Conservation (phyloP, 2,113 vertebrate species). For the Phalacrocorax brasilianus region DNA sequence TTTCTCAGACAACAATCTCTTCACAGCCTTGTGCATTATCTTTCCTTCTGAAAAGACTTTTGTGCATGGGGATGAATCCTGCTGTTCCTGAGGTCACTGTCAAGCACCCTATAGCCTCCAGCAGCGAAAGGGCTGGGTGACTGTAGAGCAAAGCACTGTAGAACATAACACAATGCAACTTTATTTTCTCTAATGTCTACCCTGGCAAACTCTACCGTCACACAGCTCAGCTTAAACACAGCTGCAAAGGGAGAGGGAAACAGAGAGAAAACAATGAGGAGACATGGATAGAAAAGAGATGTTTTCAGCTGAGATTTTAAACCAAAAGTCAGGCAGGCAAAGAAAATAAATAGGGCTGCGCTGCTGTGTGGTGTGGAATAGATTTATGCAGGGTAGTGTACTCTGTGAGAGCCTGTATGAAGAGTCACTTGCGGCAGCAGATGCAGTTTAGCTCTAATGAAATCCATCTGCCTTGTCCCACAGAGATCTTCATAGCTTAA, state of each 20-base stretch:
- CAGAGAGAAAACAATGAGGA: not conserved
- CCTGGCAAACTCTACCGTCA: not conserved
- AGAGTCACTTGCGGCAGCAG: not conserved
- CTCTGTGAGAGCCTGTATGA: not conserved
- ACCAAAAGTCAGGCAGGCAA: not conserved
- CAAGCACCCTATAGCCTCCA: not conserved
- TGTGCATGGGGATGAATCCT: not conserved
- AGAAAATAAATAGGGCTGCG: not conserved
- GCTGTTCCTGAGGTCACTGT: constrained; percentile 29
- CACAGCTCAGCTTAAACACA: not conserved
- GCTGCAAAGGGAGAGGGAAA: constrained; percentile 5
- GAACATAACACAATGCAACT: constrained; percentile 25
- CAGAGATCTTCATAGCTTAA: not conserved
- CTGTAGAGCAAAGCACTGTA: not conserved
- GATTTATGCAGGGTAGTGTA: not conserved
- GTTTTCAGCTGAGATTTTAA: constrained; percentile 13
- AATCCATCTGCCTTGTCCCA: not conserved
- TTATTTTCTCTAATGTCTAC: not conserved
- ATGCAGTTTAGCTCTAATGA: not conserved
- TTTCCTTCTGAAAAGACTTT: constrained; percentile 43
- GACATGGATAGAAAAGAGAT: not conserved
- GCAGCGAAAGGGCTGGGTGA: not conserved
- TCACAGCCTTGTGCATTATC: constrained; percentile 15
- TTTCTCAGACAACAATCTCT: not conserved
- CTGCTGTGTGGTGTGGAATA: not conserved